Base-by-base conservation (phyloP, 2,113 vertebrate species). In the Lepus timidus region DNA sequence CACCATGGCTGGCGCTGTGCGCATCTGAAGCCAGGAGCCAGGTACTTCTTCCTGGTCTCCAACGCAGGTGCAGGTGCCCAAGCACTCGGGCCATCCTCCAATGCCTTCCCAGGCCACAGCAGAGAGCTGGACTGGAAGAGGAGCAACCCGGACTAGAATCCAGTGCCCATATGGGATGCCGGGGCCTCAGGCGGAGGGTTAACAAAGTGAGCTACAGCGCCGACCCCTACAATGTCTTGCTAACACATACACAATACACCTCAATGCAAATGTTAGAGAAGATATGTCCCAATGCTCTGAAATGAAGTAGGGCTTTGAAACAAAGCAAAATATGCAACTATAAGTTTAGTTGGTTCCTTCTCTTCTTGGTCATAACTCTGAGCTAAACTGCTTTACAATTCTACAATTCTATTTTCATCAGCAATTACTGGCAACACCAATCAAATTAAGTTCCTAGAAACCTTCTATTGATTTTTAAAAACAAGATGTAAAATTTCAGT, bases 371-470 rank as follows among this genome's bases (percentile, higher is more conserved):
- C 9, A 82, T 36, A 95, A 75, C 74, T 87, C n/a, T 49, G 9
- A 95, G 64, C 85, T 90, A 76, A 76, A 61, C 10, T 49, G 7
- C 65, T 58, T 25, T 19, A 31, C 31, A 88, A 83, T 73, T 85
- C 71, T 29, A 44, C 17, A 74, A 11, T 74, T 79, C 55, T 93
- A 73, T 1, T 71, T 91, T 73, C 76, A 74, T 55, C 25, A 31
- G 85, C 13, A 68, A 78, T 93, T 83, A 93, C 22, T 73, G 76
- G 25, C 39, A 55, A 67, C 51, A 33, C 58, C 9, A 85, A 71
- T 82, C 71, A 90, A 64, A 75, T 62, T 64, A 94, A 93, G 64
- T 91, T 78, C 87, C 12, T 25, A 95, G 51, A 91, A 94, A 85
- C 20, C 2, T 55, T 16, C 10, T 88, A 31, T 70, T 52, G 55